Evolutionary conservation across 2,797 vertebrate genomes (phyloP).

Genomic region (Falco peregrinus): DNA sequence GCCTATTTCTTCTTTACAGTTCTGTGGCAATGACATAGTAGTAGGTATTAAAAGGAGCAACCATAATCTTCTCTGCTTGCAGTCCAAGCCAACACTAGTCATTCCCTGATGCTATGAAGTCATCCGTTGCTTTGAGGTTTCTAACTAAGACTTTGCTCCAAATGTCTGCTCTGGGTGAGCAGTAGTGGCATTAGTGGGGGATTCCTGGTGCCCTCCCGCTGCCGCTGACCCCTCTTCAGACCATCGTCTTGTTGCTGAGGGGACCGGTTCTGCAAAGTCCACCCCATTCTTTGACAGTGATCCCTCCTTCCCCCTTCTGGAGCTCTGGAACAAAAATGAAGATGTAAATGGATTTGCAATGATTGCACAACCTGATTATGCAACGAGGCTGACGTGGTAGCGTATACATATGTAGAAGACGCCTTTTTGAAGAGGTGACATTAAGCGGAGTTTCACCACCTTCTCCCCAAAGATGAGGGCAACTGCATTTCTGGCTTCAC

Average conservation of each 20-base stretch:
- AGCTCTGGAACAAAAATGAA: conserved; percentile 4
- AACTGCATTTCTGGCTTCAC: neutral
- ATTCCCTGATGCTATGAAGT: conserved; percentile 62
- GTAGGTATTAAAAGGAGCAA: conserved; percentile 54
- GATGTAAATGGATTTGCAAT: conserved; percentile 40
- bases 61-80: conserved; percentile 49
- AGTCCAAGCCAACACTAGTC: conserved; percentile 24
- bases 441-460: conserved; percentile 20
- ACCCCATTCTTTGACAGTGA: neutral
- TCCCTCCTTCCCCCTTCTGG: neutral
- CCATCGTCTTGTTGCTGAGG: neutral
- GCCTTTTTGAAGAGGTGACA: conserved; percentile 16
- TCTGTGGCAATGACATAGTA: conserved; percentile 56
- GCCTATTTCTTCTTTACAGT: conserved; percentile 49
- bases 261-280: neutral
- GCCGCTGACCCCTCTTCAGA: neutral
- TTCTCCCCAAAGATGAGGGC: conserved; percentile 9
- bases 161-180: neutral
- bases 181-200: neutral
- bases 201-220: neutral
- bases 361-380: conserved; percentile 51
- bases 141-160: neutral
- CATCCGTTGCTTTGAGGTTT: conserved; percentile 51
- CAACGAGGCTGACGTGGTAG: conserved; percentile 17
- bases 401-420: neutral